A percentile compares a stretch with the other conserved stretches of the same genome.
Evolutionary conservation across 1,140 invertebrate genomes (phyloP).

Genomic region (Tyrophagus putrescentiae): DNA sequence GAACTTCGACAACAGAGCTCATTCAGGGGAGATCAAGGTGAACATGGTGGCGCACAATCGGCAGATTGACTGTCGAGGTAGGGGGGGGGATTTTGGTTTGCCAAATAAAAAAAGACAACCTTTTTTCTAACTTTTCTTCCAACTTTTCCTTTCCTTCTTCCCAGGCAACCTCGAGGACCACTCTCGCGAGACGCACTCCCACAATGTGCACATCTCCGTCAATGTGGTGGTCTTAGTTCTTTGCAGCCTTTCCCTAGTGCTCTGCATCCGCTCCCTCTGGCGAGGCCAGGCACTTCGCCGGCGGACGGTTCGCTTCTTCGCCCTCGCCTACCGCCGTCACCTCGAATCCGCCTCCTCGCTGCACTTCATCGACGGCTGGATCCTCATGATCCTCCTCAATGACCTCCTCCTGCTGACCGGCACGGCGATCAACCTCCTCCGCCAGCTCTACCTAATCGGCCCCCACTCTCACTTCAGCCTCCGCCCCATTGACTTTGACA

Average conservation of each 20-base stretch:
- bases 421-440: slow-evolving; percentile 37
- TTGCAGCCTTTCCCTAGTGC: slow-evolving; percentile 60
- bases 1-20: slow-evolving; percentile 29
- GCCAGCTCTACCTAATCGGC: background rate
- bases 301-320: slow-evolving; percentile 62
- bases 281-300: slow-evolving; percentile 67
- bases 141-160: background rate
- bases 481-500: slow-evolving; percentile 50
- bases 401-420: slow-evolving; percentile 85
- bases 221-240: slow-evolving; percentile 75
- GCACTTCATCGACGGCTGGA: slow-evolving; percentile 95
- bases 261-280: slow-evolving; percentile 76
- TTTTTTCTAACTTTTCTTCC: slow-evolving; percentile 41
- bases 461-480: background rate
- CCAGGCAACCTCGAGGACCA: slow-evolving; percentile 3
- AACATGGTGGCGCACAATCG: slow-evolving; percentile 56
- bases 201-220: slow-evolving; percentile 39
- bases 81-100: too few relatives aligned
- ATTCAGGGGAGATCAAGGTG: slow-evolving; percentile 58
- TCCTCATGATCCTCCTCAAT: slow-evolving; percentile 91
- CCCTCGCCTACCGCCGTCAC: slow-evolving; percentile 47
- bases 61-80: slow-evolving; percentile 61
- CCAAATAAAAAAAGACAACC: too few relatives aligned
- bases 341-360: slow-evolving; percentile 60
- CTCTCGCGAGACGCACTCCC: background rate